Evolutionary conservation across 2,888 invertebrate genomes (phyloP), one percentile per base, ranked within the genome.

Genomic region (Yponomeuta sedellus): DNA sequence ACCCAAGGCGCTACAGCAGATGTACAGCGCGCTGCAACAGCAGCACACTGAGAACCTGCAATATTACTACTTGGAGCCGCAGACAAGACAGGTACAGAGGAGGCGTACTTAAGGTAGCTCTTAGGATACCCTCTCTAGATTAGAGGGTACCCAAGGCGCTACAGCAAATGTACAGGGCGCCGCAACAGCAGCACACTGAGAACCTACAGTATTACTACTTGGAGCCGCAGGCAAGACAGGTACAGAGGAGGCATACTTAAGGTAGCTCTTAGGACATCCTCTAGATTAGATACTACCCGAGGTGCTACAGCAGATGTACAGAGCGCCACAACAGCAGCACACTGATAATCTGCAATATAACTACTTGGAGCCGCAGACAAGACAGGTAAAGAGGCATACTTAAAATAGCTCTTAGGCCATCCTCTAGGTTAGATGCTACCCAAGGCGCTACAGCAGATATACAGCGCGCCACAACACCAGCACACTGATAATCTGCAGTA

Each of bases 261-360:
- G 8, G 34, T 8, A 34, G 34, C 10, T 8, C 6, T 34, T 34
- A n/a, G n/a, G n/a, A n/a, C n/a, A n/a, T n/a, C n/a, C n/a, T n/a
- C n/a, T n/a, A n/a, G n/a, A n/a, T n/a, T n/a, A n/a, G n/a, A n/a
- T n/a, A n/a, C n/a, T n/a, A n/a, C n/a, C n/a, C n/a, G n/a, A n/a
- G n/a, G n/a, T n/a, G n/a, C n/a, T n/a, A n/a, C n/a, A n/a, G n/a
- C n/a, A n/a, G n/a, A n/a, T n/a, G n/a, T n/a, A n/a, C n/a, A n/a
- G n/a, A n/a, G n/a, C n/a, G n/a, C n/a, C n/a, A 34, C 72, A 88
- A 20, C 86, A 89, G 11, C 83, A 85, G 52, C 85, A 83, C 65
- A 85, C 86, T 69, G 85, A 82, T 66, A 69, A 83, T 12, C 89
- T 88, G 71, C 89, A 87, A 70, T 73, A 84, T 64, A 90, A 86